Evolutionary conservation across 2,888 invertebrate species (phyloP), one percentile per base, ranked within the genome.

Genomic region (Heliconius cydno): DNA sequence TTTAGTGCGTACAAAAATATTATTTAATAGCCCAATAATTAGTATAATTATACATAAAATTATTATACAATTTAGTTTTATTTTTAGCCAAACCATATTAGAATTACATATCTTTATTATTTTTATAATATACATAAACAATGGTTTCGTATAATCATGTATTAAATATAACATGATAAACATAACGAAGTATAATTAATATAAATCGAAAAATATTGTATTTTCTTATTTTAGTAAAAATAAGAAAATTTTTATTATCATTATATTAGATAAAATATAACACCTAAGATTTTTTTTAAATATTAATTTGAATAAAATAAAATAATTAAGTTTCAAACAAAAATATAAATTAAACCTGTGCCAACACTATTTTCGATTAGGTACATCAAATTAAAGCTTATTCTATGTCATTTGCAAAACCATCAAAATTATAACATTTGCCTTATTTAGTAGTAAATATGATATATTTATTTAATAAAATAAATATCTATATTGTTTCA

Each of bases 1-100:
- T 78, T 77, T 68, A 13, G 86, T 88, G 81, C 85, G 87, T 90
- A 89, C 81, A 87, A 90, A 72, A 73, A 89, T 87, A 89, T 81
- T 88, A 89, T 90, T 91, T 90, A 90, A 86, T 88, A 86, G 86
- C 84, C 84, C 86, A 88, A 25, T 78, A 79, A 79, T 85, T 84
- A 85, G 83, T 84, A 82, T 81, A 81, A 84, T 77, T 81, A 76
- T 71, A 79, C 74, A 74, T 79, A 66, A 79, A 60, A 71, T 75
- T 65, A 70, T 68, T 68, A 68, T 41, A 41, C n/a, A 68, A 41
- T 41, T 68, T 41, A 68, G 41, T 60, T 67, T 82, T 78, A 82
- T 66, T 76, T 63, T 65, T 70, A 57, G 46, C 70, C 75, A 79
- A 77, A 79, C 71, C 75, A 52, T 67, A 72, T 66, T 25, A 73